Conservation (phyloP, 2,113 vertebrate genomes). For the Sander lucioperca region DNA sequence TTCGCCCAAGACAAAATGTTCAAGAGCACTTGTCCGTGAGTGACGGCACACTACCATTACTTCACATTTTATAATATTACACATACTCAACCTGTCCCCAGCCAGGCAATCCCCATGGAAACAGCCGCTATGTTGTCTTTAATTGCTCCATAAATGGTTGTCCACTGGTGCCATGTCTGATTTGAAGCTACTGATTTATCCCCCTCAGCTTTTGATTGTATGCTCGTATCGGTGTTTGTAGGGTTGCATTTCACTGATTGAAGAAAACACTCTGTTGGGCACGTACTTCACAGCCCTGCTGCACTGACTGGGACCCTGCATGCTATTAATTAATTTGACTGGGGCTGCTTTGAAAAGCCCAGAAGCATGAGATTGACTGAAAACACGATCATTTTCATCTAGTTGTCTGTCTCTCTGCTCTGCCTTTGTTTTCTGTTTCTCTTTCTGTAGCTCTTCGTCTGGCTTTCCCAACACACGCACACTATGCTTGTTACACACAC, state of each 20-base stretch:
- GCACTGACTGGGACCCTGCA: constrained; percentile 18
- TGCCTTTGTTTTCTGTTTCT: neutral
- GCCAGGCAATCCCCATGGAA: constrained; percentile 56
- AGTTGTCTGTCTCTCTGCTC: neutral
- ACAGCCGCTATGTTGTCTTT: constrained; percentile 32
- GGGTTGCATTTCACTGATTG: constrained; percentile 59
- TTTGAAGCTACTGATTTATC: constrained; percentile 58
- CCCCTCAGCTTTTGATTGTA: constrained; percentile 53
- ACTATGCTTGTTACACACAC: no score
- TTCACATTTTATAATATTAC: constrained; percentile 1
- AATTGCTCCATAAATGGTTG: constrained; percentile 49
- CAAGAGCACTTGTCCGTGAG: constrained; percentile 28
- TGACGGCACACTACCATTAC: constrained; percentile 22
- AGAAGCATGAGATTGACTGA: neutral
- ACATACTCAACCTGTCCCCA: constrained; percentile 7
- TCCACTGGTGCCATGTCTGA: constrained; percentile 35
- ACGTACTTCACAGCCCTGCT: constrained; percentile 55
- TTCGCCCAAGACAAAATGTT: constrained; percentile 26
- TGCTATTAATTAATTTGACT: constrained; percentile 36
- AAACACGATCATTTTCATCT: constrained; percentile 2
- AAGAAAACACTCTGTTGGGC: constrained; percentile 49
- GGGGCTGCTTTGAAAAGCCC: constrained; percentile 12
- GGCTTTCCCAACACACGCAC: no score
- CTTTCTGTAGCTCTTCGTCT: neutral
- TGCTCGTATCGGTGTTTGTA: constrained; percentile 44